Conservation (phyloP, 2,113 vertebrate species). For the Hylia prasina region DNA sequence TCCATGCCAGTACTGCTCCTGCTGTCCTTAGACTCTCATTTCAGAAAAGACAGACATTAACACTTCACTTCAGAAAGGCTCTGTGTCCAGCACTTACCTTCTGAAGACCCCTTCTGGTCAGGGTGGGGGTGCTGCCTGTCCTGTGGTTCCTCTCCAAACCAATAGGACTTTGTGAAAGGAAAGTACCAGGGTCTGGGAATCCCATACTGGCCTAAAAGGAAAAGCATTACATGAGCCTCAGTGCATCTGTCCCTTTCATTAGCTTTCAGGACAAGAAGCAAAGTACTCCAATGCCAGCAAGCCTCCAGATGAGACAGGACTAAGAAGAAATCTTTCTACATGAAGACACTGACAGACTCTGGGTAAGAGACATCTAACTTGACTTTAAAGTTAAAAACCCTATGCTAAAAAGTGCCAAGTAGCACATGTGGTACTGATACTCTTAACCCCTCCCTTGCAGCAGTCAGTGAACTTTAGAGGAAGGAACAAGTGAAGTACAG, state of each 20-base stretch:
- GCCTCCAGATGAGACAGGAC: background rate
- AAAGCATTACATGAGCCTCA: background rate
- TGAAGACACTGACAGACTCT: background rate
- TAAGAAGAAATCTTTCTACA: background rate
- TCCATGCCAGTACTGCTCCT: background rate
- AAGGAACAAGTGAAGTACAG: background rate
- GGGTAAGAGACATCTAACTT: background rate
- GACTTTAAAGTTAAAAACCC: background rate
- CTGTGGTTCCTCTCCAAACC: slow-evolving; percentile 84
- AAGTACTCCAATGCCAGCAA: background rate
- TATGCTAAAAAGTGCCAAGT: background rate
- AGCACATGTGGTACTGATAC: background rate
- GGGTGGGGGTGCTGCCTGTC: slow-evolving; percentile 60
- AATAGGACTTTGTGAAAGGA: slow-evolving; percentile 91
- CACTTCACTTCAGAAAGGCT: background rate
- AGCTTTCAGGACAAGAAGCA: background rate
- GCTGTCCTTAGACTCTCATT: background rate
- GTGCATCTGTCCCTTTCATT: background rate
- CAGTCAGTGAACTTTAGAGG: background rate
- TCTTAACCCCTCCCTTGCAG: background rate
- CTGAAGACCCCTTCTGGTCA: slow-evolving; percentile 68
- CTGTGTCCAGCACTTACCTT: slow-evolving; percentile 72
- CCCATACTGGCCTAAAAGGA: slow-evolving; percentile 88
- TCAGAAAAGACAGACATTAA: background rate
- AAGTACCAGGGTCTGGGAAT: slow-evolving; percentile 96